Evolutionary conservation across 2,113 vertebrate species (phyloP), one percentile per base, ranked within the genome.

Genomic region (Paracanthobrama guichenoti): DNA sequence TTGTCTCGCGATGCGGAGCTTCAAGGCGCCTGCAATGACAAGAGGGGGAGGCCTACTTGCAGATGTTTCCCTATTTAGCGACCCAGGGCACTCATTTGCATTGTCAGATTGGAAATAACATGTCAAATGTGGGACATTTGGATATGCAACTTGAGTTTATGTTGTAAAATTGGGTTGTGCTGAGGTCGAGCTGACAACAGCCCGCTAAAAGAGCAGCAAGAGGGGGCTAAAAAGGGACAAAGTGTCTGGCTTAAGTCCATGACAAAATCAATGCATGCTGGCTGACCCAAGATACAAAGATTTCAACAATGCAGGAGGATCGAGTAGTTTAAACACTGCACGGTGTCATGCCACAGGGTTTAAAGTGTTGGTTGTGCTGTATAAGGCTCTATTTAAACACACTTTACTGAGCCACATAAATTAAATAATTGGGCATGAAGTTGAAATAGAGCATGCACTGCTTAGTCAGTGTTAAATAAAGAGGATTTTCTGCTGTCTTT

Each of bases 211-310:
- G 39, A 73, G 42, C 13, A 50, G 76, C 85, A 76, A 26, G 44
- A n/a, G 86, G 79, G 50, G 60, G 64, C 67, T 62, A 69, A 86
- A 57, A 60, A 24, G 84, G 81, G 86, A 11, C 85, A 86, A 90
- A 88, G 90, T 84, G 88, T 89, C 39, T 59, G 74, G 86, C 78
- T 7, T 59, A 42, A 53, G 44, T 39, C 69, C 86, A 50, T 69
- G 24, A 14, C 31, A 14, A 35, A 84, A 16, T 55, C 66, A 42
- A 71, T 62, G 80, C 31, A 24, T 13, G 75, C 44, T 39, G 72
- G 42, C 72, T 48, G 60, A 66, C 48, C 57, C 14, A 28, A 46
- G n/a, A 79, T 62, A 13, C 57, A 62, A 79, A 79, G n/a, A 62
- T 62, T n/a, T 46, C 14, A 62, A 46, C 57, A 26, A 62, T 67